Base-by-base conservation (phyloP, 2,113 vertebrate genomes). In the Lamprologus callipterus region DNA sequence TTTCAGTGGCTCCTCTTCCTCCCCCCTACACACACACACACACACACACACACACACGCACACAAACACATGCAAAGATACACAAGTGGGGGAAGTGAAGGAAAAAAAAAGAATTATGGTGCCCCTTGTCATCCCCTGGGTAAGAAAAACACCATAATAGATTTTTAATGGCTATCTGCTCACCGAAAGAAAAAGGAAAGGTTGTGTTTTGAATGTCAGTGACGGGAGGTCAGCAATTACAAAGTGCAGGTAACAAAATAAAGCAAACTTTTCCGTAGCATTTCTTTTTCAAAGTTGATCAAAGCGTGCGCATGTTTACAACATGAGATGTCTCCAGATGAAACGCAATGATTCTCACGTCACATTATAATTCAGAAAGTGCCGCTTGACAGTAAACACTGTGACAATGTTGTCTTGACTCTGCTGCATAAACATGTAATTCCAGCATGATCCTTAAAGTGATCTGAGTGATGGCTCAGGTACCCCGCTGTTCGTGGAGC, bases 71-170 rank as follows among this genome's bases (percentile, higher is more conserved):
- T 2, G 60, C 40, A 80, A 26, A 84, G 6, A 70, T 10, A 81
- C 6, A 90, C 31, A 87, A 55, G 80, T 82, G 33, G 86, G 58
- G 49, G 54, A 60, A 53, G 58, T 68, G 9, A 60, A 54, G 65
- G 1, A 58, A 87, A 58, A 90, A 54, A 85, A 83, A 85, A 92
- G 81, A 93, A 91, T 91, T 84, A 95, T 91, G 90, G 87, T 88
- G 88, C 82, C 54, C 88, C 88, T 93, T 94, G 90, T 95, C 92
- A 94, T 92, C 95, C 91, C 90, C 80, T 92, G 95, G 93, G 94
- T 95, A 92, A 95, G 93, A 95, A 91, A 96, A 93, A 86, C 87
- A 91, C 84, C 89, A 93, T 93, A 95, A 96, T 95, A 95, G 93
- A 95, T 95, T 95, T 94, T 95, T 95, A 96, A 96, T 96, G 90